Conservation (phyloP, 1,140 invertebrate genomes). For the Oppia nitens region DNA sequence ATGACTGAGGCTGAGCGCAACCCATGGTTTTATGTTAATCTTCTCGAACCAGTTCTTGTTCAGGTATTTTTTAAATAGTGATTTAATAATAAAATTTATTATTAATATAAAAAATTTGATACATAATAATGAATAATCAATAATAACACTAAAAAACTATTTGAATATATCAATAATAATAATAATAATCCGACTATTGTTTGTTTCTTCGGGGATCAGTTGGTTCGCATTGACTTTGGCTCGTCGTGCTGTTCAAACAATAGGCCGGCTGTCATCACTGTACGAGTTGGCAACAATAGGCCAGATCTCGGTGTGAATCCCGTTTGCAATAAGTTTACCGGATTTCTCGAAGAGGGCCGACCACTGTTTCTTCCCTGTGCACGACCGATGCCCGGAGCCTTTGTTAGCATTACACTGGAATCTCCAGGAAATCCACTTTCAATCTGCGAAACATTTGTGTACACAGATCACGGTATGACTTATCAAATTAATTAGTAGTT, state of each 20-base stretch:
- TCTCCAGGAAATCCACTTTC: conserved; percentile 50
- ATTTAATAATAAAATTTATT: too few species aligned
- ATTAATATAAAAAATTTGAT: too few species aligned
- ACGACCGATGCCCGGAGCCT: conserved; percentile 83
- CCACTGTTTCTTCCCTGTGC: conserved; percentile 81
- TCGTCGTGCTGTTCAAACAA: conserved; percentile 66
- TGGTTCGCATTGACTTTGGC: conserved; percentile 78
- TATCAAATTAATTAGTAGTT: too few species aligned
- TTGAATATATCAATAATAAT: not conserved
- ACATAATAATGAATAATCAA: too few species aligned
- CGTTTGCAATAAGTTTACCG: conserved; percentile 64
- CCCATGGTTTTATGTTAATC: conserved; percentile 91
- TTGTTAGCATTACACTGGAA: conserved; percentile 78
- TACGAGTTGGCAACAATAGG: conserved; percentile 82
- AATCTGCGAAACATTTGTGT: conserved; percentile 88
- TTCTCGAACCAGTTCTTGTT: conserved; percentile 89
- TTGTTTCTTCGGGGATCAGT: conserved; percentile 35
- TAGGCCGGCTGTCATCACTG: conserved; percentile 62
- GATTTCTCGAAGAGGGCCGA: conserved; percentile 55
- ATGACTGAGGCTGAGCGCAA: conserved; percentile 51
- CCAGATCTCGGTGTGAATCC: conserved; percentile 81
- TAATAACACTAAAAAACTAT: too few species aligned
- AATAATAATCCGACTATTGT: conserved; percentile 24
- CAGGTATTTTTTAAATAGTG: not conserved
- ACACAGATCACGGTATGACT: conserved; percentile 59